Base-by-base conservation (phyloP, 1,140 invertebrate species). In the Adelges cooleyi region DNA sequence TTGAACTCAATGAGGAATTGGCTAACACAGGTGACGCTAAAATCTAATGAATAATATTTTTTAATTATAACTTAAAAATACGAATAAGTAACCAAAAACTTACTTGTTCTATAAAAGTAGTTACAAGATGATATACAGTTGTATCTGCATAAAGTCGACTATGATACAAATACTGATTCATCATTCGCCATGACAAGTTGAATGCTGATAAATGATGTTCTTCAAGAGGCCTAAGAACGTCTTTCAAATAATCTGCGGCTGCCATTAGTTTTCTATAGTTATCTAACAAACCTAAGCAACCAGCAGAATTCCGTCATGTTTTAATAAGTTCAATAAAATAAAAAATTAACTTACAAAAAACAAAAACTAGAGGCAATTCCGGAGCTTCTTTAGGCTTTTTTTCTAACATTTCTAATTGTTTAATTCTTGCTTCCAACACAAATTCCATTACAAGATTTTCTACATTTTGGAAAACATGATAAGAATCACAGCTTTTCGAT, bases 121-220 rank as follows among this genome's bases (percentile, higher is more conserved):
- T 75, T 27, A 83, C 75, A 73, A 80, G 79, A 68, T 81, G 80
- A 69, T 82, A 80, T 50, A 85, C 77, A 65, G 80, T 74, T 40
- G 81, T 79, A 71, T 85, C 81, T 40, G 78, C 78, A 70, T 82
- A 82, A 29, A 82, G 79, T 70, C 80, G 80, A 65, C 77, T 79
- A 65, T 83, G 80, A 72, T 82, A 84, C n/a, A 84, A 73, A 70
- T 81, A 80, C 71, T 82, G 82, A 71, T 84, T 83, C 62, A 83
- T 78, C 66, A 79, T 74, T 65, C 81, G 78, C 82, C 83, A 85
- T 0, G 80, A 80, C 10, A 84, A 75, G 69, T 80, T 79, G 66
- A 83, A 81, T 67, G 78, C 77, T 54, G 74, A 77, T 36, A 84
- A 72, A 71, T 81, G 79, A 52, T 80, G 76, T 52, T 76, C 77